Conservation (phyloP, 2,113 vertebrate species). For the Cephalopholis sonnerati region DNA sequence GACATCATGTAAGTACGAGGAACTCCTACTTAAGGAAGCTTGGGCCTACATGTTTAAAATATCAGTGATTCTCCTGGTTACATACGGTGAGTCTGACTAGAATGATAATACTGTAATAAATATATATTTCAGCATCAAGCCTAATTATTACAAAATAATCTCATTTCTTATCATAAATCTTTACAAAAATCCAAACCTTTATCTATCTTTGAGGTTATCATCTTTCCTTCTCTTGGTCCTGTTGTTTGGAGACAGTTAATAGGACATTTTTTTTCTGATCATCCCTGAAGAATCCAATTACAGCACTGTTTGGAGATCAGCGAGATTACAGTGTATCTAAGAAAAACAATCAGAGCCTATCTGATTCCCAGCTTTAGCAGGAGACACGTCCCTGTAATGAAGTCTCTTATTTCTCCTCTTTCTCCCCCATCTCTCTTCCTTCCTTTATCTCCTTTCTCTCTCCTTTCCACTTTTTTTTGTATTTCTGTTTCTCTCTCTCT, state of each 20-base stretch:
- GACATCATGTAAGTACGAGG: neutral
- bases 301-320: conserved; percentile 81
- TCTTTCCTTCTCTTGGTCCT: conserved; percentile 18
- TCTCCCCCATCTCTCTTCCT: conserved; percentile 35
- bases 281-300: conserved; percentile 86
- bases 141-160: conserved; percentile 45
- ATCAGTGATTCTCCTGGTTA: neutral
- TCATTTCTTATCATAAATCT: conserved; percentile 34
- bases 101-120: neutral
- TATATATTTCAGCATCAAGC: neutral
- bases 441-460: conserved; percentile 38
- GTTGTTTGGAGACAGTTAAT: conserved; percentile 77
- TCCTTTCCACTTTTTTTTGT: neutral
- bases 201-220: conserved; percentile 52
- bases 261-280: conserved; percentile 73
- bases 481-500: neutral
- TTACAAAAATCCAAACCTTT: conserved; percentile 44
- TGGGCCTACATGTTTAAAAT: neutral
- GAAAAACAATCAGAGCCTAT: conserved; percentile 86
- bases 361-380: conserved; percentile 82
- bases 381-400: conserved; percentile 75
- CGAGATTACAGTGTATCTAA: conserved; percentile 85
- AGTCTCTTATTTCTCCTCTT: conserved; percentile 70
- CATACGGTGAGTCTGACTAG: neutral
- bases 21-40: neutral